Evolutionary conservation across 92 coral and sea anemone species (phyloP), one percentile per base, ranked within the genome.

Genomic region (Muricea muricata): DNA sequence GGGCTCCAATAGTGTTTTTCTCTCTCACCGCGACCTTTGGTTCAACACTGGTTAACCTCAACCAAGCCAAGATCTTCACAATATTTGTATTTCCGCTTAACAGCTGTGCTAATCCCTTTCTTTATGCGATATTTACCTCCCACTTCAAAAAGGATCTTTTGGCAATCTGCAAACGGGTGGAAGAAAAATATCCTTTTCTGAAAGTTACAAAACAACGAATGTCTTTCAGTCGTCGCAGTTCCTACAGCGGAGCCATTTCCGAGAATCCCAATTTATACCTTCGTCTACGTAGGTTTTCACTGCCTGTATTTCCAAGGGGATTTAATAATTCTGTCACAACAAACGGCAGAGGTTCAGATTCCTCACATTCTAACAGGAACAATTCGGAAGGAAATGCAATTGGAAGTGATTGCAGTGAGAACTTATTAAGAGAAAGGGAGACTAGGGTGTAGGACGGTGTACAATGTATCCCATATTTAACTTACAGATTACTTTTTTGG

Each of bases 1-100:
- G 99, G 99, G 99, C 99, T 42, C 99, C 99, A 0, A 96, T 96
- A 47, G 85, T 93, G 10, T 88, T 92, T 78, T 79, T 96, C 10
- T 90, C 99, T 21, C 85, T 96, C 13, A 87, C 99, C 0, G 98
- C 99, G 0, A 95, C 97, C 14, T 94, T 96, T 79, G 96, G 96
- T 2, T 33, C 75, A 42, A 87, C 94, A 3, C 66, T 91, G n/a
- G 90, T 96, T 5, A 93, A 91, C 69, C 87, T 93, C n/a, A 91
- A 86, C 41, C 87, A 91, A 23, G 99, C 99, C 0, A 96, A 96
- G 63, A 91, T 96, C 56, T 87, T 96, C 55, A 91, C 98, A 1
- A 91, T 96, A 10, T 96, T 93, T 47, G 93, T 94, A 11, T 96
- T 96, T 81, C 99, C 99, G 6, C 75, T 96, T 14, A 96, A 96